These are phyloP conservation scores for Xylota sylvarum DNA, from an alignment of 2,888 invertebrate species.

Conservation along the genomic window DNA sequence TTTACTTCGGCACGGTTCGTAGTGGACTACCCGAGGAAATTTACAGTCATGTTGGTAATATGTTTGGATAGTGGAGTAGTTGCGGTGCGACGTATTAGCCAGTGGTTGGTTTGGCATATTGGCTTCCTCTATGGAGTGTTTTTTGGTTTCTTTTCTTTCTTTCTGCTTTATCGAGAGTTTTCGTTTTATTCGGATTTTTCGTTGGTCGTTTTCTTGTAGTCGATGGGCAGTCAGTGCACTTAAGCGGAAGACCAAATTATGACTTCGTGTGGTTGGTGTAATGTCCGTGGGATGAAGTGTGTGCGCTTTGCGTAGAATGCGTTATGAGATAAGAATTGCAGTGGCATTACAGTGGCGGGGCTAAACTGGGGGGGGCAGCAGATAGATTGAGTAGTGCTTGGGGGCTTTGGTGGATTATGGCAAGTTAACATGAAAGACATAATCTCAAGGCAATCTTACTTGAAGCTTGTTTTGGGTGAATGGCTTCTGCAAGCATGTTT, in stretches of 20 bases:
- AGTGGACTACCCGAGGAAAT: conserved; percentile 71
- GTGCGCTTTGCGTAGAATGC: conserved; percentile 53
- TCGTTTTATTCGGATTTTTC: conserved; percentile 14
- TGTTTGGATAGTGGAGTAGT: conserved; percentile 39
- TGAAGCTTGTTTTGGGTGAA: no score
- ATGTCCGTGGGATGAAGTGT: conserved; percentile 49
- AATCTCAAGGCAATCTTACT: no score
- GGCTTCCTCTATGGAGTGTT: conserved; percentile 44
- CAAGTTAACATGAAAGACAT: no score
- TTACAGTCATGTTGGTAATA: conserved; percentile 66
- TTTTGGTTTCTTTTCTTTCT: background rate
- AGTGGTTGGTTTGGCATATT: conserved; percentile 25
- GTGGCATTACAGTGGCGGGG: conserved; percentile 31
- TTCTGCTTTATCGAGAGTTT: background rate
- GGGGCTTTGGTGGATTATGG: no score
- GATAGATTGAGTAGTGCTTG: background rate
- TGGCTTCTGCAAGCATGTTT: no score
- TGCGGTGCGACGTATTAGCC: conserved; percentile 6
- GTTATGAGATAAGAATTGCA: conserved; percentile 53
- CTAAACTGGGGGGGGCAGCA: background rate
- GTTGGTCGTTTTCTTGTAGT: conserved; percentile 20
- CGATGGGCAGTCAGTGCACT: conserved; percentile 54
- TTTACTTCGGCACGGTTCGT: conserved; percentile 68
- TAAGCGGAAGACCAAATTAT: conserved; percentile 66
- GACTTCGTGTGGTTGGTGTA: conserved; percentile 46